phyloP scores from a whole-genome alignment of 2,797 vertebrate species.

The Acomys russatus region DNA sequence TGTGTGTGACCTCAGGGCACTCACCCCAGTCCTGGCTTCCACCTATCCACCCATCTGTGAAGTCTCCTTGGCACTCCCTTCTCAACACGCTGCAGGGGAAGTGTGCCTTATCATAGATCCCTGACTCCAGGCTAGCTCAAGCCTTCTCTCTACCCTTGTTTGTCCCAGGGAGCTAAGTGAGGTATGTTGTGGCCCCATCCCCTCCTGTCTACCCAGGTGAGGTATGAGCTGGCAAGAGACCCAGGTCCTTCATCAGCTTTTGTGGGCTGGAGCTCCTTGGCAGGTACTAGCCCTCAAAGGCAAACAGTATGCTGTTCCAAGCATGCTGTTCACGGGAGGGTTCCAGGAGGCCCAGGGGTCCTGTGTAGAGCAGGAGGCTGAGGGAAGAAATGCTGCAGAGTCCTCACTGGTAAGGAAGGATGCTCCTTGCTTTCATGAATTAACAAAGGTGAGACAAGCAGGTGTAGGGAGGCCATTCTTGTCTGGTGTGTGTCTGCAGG shows the following conservation, averaged over 20 bases:
- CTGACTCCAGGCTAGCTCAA: not conserved
- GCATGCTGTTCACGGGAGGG: not conserved
- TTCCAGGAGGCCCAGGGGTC: not conserved
- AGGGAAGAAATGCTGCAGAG: not conserved
- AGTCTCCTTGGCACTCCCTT: not conserved
- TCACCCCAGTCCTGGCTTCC: not conserved
- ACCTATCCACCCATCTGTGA: not conserved
- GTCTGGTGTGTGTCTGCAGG: not conserved
- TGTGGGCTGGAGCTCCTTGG: not conserved
- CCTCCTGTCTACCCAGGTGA: not conserved
- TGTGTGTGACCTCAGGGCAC: not conserved
- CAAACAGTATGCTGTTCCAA: not conserved
- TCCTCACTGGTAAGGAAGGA: not conserved
- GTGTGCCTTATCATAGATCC: not conserved
- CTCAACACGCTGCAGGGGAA: not conserved
- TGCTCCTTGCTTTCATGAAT: not conserved
- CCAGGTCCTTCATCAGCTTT: not conserved
- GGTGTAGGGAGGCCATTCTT: not conserved
- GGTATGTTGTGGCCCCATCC: not conserved
- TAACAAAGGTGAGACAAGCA: not conserved
- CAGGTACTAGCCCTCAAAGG: not conserved
- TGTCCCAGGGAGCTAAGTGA: not conserved
- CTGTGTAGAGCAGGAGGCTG: not conserved
- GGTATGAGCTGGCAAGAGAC: not conserved
- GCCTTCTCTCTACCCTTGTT: not conserved